Percentiles rank a stretch among this genome's conserved stretches.
Conservation (phyloP, 2,888 invertebrate species). For the Caenorhabditis parvicauda region DNA sequence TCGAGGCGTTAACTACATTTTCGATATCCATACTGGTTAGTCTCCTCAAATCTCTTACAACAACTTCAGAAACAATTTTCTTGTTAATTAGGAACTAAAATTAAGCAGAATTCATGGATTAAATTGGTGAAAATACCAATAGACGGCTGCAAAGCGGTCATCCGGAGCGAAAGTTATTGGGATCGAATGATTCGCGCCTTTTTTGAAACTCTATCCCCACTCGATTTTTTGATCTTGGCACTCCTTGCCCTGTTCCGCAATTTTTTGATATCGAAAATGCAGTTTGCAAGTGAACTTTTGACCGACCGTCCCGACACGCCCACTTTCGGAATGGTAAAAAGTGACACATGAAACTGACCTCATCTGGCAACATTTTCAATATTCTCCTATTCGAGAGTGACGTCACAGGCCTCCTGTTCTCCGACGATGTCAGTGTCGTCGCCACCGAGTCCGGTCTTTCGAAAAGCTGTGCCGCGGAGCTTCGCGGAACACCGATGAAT, state of each 20-base stretch:
- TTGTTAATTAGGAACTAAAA: too few relatives aligned
- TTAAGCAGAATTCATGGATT: too few relatives aligned
- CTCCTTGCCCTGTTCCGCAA: not conserved
- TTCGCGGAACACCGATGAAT: constrained; percentile 25
- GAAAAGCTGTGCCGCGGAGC: constrained; percentile 27
- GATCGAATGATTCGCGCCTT: not conserved
- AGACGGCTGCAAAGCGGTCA: too few relatives aligned
- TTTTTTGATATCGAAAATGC: not conserved
- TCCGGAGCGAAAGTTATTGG: not conserved
- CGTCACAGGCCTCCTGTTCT: constrained; percentile 1
- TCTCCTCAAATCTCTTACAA: not conserved
- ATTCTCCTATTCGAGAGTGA: constrained; percentile 20
- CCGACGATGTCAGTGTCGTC: constrained; percentile 11
- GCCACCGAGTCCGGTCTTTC: constrained; percentile 35
- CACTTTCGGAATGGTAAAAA: too few relatives aligned
- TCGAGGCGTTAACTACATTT: too few relatives aligned
- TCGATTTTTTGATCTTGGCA: not conserved
- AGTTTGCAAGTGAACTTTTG: not conserved
- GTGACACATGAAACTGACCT: too few relatives aligned
- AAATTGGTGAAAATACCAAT: too few relatives aligned
- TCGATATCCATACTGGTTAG: too few relatives aligned
- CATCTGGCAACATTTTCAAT: constrained; percentile 35
- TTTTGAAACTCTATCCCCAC: not conserved
- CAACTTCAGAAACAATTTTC: not conserved
- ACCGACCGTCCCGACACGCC: not conserved